Base-by-base conservation (phyloP, 2,797 vertebrate species). In the Pelodytes ibericus region DNA sequence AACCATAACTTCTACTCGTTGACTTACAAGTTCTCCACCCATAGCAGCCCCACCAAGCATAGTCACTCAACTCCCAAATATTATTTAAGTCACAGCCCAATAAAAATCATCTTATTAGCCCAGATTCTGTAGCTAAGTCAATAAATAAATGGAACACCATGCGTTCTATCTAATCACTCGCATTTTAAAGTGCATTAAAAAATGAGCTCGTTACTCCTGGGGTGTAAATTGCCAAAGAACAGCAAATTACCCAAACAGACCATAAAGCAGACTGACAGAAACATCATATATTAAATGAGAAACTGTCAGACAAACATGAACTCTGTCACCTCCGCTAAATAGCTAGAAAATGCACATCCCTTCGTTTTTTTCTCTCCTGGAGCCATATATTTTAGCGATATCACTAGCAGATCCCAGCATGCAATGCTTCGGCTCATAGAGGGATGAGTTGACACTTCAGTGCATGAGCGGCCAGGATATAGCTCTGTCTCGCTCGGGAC, bases 181-280 rank as follows among this genome's bases (percentile, higher is more conserved):
- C 69, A 72, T 72, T 72, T 67, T 78, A 78, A 78, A 78, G 75
- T 78, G 56, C 69, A 79, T 79, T 79, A 79, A 69, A 68, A 79
- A 73, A 79, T 36, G 57, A 73, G 76, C 76, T 79, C 20, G 57
- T 68, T 79, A 73, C 57, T 79, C 71, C 63, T 63, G 70, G 70
- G 57, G 76, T 79, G 76, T 62, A 79, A 79, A 79, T 69, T 62
- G 76, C 70, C 44, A 79, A 41, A 73, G 31, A 69, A 73, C 70
- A 41, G 41, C 76, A 79, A 79, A 79, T 79, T 73, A 79, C 15
- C 63, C 64, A 73, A 79, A 79, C 57, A 68, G 68, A 68, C 64
- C 71, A 69, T 79, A 79, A 73, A 79, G 9, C 64, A 68, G 71
- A 79, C 24, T 73, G 76, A 62, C 70, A 67, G 58, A 20, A 44